These are phyloP conservation scores for Lithosia quadra DNA, from an alignment of 2,888 invertebrate genomes.

Conservation along the genomic window DNA sequence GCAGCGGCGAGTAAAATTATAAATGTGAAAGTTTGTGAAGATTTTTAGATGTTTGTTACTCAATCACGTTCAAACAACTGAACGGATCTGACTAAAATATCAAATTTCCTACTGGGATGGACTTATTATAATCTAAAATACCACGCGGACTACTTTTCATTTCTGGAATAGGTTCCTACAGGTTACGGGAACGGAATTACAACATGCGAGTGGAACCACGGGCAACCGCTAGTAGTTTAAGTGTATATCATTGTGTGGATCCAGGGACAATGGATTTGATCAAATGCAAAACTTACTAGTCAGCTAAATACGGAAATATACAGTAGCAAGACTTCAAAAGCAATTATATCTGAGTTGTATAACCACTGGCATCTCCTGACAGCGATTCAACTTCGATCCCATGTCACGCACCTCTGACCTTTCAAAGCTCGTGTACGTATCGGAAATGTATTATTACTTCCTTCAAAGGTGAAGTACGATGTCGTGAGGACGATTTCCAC, in stretches of 20 bases:
- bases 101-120: no score
- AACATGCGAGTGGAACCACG: background rate
- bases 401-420: slow-evolving; percentile 7
- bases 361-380: background rate
- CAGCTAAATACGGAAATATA: background rate
- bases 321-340: slow-evolving; percentile 1
- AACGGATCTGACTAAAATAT: no score
- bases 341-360: background rate
- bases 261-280: background rate
- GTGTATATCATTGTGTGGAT: no score
- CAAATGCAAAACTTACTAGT: background rate
- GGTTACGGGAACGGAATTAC: background rate
- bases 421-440: slow-evolving; percentile 5
- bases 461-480: slow-evolving; percentile 4
- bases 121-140: no score
- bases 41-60: no score
- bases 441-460: slow-evolving; percentile 3
- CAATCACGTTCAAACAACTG: no score
- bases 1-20: no score
- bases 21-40: no score
- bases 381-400: background rate
- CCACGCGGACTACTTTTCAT: no score
- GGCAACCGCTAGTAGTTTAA: background rate
- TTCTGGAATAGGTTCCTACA: no score
- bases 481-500: slow-evolving; percentile 1